Evolutionary conservation across 2,797 vertebrate genomes (phyloP), one percentile per base, ranked within the genome.

Genomic region (Oceanodroma leucorhoa): DNA sequence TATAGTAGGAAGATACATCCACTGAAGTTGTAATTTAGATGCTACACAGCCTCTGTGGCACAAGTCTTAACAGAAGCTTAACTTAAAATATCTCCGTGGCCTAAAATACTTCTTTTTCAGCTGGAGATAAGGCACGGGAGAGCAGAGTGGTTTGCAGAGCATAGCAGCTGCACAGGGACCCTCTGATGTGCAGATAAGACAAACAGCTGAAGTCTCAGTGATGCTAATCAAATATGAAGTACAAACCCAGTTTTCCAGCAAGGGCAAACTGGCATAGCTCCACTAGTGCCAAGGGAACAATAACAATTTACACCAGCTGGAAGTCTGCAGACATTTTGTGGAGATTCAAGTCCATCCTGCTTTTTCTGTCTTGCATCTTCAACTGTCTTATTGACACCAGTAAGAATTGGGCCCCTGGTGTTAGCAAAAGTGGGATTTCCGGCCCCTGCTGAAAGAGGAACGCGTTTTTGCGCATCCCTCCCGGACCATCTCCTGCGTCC

Each of bases 131-230:
- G 16, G 19, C 50, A 46, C 0, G 4, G 38, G 73, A 89, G 34
- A 90, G 14, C 24, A 30, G 18, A 79, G 16, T 0, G 1, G 9
- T 40, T 85, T 51, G 72, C 27, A 73, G 84, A 84, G 32, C 40
- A 45, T 8, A 76, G 29, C 30, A 85, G 46, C n/a, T 93, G 73
- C 75, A 78, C 29, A 29, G 10, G 29, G 57, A 65, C 67, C 36
- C 24, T 83, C 51, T 84, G 66, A 89, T 54, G 19, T 51, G 24
- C 58, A 86, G 41, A 43, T 93, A 82, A 93, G 62, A 90, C 54
- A 79, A 83, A 57, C 17, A 78, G 36, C 22, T 91, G 78, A 84
- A 55, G 50, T 73, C 22, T 66, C n/a, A 50, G 24, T 62, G 73
- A 62, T 76, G 34, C 4, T 83, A 76, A 62, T 76, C 20, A 69